phyloP scores from a whole-genome alignment of 2,888 invertebrate genomes.

The Lottia scabra region DNA sequence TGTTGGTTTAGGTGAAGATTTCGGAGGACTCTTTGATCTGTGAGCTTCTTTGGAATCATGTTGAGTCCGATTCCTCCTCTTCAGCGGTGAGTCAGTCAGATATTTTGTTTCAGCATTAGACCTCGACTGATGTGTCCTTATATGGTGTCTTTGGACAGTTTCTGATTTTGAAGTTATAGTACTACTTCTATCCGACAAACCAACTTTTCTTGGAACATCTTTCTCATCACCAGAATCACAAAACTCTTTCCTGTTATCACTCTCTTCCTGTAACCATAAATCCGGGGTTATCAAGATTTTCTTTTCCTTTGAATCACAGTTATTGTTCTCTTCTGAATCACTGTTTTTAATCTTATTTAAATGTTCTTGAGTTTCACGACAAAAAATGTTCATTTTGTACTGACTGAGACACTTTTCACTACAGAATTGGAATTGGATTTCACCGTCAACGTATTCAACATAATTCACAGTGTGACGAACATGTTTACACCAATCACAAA shows the following conservation, averaged over 20 bases:
- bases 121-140: not conserved
- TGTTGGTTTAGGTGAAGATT: slow-evolving; percentile 7
- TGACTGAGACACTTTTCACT: slow-evolving; percentile 94
- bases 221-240: not conserved
- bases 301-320: slow-evolving; percentile 36
- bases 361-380: slow-evolving; percentile 92
- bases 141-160: not conserved
- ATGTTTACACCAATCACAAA: slow-evolving; percentile 94
- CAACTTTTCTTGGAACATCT: no score
- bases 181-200: not conserved
- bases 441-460: slow-evolving; percentile 92
- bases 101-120: not conserved
- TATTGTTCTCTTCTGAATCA: slow-evolving; percentile 25
- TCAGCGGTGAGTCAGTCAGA: not conserved
- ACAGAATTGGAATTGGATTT: slow-evolving; percentile 88
- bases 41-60: slow-evolving; percentile 12
- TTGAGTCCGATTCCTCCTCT: slow-evolving; percentile 15
- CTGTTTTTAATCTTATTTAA: slow-evolving; percentile 77
- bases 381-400: slow-evolving; percentile 97
- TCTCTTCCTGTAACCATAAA: slow-evolving; percentile 80
- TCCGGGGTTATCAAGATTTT: slow-evolving; percentile 85
- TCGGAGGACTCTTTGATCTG: slow-evolving; percentile 15
- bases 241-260: slow-evolving; percentile 10
- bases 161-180: not conserved
- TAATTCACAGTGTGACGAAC: slow-evolving; percentile 90